Evolutionary conservation across 2,888 invertebrate genomes (phyloP).

Genomic region (Zelleria hepariella): DNA sequence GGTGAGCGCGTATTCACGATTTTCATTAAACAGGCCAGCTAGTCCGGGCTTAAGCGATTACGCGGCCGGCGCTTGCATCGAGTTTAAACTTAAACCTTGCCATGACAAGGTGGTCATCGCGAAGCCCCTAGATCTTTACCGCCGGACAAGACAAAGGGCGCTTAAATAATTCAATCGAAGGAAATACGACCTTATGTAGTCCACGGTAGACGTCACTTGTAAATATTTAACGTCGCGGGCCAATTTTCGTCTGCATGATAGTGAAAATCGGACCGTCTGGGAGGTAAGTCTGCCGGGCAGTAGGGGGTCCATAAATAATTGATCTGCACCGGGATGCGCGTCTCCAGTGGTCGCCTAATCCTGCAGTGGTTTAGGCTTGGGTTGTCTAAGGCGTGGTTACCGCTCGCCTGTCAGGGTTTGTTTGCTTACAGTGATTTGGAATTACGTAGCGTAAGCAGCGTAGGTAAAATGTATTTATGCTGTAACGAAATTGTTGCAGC

Average conservation of each 20-base stretch:
- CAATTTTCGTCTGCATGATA: conserved; percentile 61
- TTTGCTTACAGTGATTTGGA: neutral
- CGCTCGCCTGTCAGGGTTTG: conserved; percentile 25
- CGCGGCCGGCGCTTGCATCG: conserved; percentile 31
- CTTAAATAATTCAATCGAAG: conserved; percentile 60
- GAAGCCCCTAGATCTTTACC: conserved; percentile 58
- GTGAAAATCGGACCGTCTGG: conserved; percentile 59
- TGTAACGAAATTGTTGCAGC: neutral
- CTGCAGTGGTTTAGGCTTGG: conserved; percentile 16
- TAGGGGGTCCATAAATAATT: conserved; percentile 65
- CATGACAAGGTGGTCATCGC: conserved; percentile 71
- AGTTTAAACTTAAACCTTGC: conserved; percentile 34
- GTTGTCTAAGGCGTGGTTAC: neutral
- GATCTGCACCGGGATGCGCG: conserved; percentile 58
- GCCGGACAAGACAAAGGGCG: conserved; percentile 66
- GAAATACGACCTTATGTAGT: conserved; percentile 58
- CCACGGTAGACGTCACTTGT: conserved; percentile 47
- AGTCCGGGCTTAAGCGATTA: conserved; percentile 55
- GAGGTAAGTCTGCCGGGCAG: conserved; percentile 58
- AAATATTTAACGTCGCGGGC: conserved; percentile 56
- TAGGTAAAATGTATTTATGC: neutral
- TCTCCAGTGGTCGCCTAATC: conserved; percentile 57
- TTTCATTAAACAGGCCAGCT: neutral
- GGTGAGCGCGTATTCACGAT: neutral
- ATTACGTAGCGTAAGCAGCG: neutral